A percentile compares a stretch with the other conserved stretches of the same genome.
These are phyloP conservation scores for Fulmarus glacialis DNA, from an alignment of 2,113 vertebrate genomes.

Conservation along the genomic window DNA sequence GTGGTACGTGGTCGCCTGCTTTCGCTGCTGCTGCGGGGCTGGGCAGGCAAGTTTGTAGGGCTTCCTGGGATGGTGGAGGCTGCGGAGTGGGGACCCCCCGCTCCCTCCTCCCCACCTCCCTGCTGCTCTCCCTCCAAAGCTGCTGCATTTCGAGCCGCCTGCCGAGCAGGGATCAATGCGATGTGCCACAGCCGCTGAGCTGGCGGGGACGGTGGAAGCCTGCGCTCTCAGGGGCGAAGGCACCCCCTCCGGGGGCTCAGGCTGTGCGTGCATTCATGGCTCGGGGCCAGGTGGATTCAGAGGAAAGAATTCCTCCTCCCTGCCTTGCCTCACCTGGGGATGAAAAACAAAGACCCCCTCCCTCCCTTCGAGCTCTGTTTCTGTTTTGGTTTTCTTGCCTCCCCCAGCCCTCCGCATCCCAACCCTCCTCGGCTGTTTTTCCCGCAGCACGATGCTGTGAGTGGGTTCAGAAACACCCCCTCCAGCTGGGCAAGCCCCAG, in stretches of 20 bases:
- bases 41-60: background rate
- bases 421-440: background rate
- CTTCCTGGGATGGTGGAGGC: background rate
- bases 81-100: background rate
- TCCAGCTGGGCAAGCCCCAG: conserved; percentile 8
- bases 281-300: rapidly evolving
- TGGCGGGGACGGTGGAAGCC: rapidly evolving
- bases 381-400: conserved; percentile 22
- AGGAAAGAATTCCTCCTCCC: background rate
- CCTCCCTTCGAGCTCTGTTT: background rate
- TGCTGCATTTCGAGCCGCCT: background rate
- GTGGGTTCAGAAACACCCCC: conserved; percentile 12
- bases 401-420: background rate
- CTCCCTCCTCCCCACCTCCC: background rate
- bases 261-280: background rate
- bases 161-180: background rate
- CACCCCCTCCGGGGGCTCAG: background rate
- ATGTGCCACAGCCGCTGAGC: background rate
- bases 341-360: background rate
- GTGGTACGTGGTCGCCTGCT: background rate
- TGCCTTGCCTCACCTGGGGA: background rate
- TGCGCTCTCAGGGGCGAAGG: background rate
- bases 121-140: background rate
- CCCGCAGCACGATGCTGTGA: background rate
- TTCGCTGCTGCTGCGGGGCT: background rate